Evolutionary conservation across 2,797 vertebrate genomes (phyloP), one percentile per base, ranked within the genome.

Genomic region (Trematomus bernacchii): DNA sequence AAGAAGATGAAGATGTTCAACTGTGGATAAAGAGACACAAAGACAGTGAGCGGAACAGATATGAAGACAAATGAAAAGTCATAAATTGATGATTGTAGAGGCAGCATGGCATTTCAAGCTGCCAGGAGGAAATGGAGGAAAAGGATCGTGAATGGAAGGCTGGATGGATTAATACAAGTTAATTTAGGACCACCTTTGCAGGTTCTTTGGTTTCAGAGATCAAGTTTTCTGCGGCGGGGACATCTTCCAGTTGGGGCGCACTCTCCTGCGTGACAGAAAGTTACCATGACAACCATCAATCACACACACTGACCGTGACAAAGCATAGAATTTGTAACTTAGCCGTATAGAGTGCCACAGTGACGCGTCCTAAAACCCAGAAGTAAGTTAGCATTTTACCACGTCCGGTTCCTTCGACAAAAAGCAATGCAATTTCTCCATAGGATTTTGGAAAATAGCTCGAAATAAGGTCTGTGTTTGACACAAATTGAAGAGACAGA

Each of bases 171-270:
- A 76, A 74, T 14, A 80, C 23, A 66, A 50, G 43, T 42, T 77
- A 12, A 57, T 80, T 89, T 82, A 87, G 86, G 61, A 84, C 80
- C 92, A 94, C 93, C 93, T 94, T 92, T 52, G 57, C 82, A 70
- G 90, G 73, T 66, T 94, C 93, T 93, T 92, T 93, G 92, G 89
- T 87, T 65, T 93, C 91, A 88, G 85, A 73, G 83, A 55, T 75
- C 8, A 62, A 23, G 77, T 66, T 90, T 84, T 88, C 92, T 15
- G 80, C 81, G 18, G 86, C 62, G 10, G 76, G 8, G 33, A 9
- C 59, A n/a, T 84, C 86, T 75, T 92, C 92, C 8, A 58, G 66
- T 68, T 72, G 65, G 53, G 91, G 68, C 64, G 12, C 84, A 18
- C 18, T 84, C 74, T 83, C 90, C 90, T 91, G 90, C 16, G 30